Conservation (phyloP, 1,140 invertebrate genomes). For the Aphaenogaster ashmeadi region DNA sequence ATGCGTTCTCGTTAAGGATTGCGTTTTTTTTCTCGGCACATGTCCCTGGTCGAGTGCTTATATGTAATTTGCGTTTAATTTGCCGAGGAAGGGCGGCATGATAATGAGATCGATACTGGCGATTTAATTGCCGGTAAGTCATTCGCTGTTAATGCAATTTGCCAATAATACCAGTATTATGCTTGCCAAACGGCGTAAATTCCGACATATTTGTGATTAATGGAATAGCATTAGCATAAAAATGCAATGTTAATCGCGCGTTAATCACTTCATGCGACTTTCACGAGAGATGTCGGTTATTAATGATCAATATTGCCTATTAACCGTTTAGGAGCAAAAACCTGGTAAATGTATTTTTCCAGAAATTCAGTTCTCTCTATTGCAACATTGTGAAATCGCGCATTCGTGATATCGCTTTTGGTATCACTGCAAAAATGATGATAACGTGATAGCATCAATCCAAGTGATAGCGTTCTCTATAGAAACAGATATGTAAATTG, state of each 20-base stretch:
- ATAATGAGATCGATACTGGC: conserved; percentile 5
- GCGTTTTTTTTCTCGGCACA: neutral
- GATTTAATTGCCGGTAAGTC: conserved; percentile 10
- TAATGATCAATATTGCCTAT: neutral
- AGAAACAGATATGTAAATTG: neutral
- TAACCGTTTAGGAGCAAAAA: neutral
- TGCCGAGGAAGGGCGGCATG: neutral
- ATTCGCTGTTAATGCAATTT: neutral
- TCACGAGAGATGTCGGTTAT: neutral
- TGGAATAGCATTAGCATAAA: conserved; percentile 39
- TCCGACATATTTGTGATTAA: neutral
- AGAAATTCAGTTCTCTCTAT: neutral
- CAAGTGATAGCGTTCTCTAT: neutral
- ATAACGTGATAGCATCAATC: conserved; percentile 5
- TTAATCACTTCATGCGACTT: neutral
- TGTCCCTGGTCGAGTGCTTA: neutral
- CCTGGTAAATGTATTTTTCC: neutral
- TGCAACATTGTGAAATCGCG: conserved; percentile 12
- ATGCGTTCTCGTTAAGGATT: neutral
- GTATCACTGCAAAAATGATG: conserved; percentile 7
- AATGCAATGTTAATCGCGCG: neutral
- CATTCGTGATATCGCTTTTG: neutral
- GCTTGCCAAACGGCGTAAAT: neutral
- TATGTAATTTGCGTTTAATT: conserved; percentile 20
- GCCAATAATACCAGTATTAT: neutral